Base-by-base conservation (phyloP, 2,888 invertebrate genomes). In the Laothoe populi region DNA sequence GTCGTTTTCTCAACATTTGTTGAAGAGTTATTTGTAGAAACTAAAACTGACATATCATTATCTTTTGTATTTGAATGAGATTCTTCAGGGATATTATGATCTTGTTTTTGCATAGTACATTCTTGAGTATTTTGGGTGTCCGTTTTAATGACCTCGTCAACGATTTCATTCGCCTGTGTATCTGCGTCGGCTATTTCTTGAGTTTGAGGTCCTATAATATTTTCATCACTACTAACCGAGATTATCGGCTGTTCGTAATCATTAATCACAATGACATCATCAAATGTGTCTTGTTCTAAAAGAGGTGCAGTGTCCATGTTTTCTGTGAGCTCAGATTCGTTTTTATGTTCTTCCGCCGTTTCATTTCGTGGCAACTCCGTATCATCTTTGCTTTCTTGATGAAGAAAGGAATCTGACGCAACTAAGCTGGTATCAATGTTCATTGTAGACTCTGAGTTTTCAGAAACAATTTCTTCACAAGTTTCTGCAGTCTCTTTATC, bases 151-250 rank as follows among this genome's bases (percentile, higher is more conserved):
- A 66, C 68, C 61, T 68, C 69, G 48, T 68, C 65, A 46, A 68
- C 69, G 38, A 77, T 66, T 64, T 86, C 74, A 48, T 81, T 78
- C 13, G 84, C 83, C 67, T 85, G 79, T 16, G 92, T 91, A 61
- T 87, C 87, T 42, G 87, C 88, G 64, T 86, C 84, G n/a, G 90
- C 86, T 10, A 86, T 65, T 74, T 84, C 83, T 69, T 83, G 83
- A 24, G 85, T 82, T 59, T 82, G 82, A 42, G 69, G 67, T n/a
- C 81, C 78, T 11, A 73, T 65, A 40, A 66, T 62, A 26, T 71
- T 71, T 42, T 77, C 72, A 16, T 83, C 75, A 44, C 73, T 79
- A 63, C 70, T 76, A 38, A 73, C 57, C 42, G 69, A 70, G 16
- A 79, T 65, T 8, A 71, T 72, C 4, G 72, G 63, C 2, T 72